Base-by-base conservation (phyloP, 2,888 invertebrate species). In the Alloscopus bannaensis region DNA sequence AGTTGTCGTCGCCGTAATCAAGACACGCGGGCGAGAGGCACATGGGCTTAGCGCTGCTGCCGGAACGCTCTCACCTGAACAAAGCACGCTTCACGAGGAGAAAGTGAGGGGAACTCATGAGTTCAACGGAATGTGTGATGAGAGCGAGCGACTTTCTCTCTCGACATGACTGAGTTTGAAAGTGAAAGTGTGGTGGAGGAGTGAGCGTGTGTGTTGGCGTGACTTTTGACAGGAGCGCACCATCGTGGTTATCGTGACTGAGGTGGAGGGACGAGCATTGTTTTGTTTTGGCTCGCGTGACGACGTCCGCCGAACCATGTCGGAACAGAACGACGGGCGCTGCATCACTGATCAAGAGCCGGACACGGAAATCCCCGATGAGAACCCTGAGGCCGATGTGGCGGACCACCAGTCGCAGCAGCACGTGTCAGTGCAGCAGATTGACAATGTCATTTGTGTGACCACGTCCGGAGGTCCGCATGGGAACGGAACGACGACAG, bases 321-420 rank as follows among this genome's bases (percentile, higher is more conserved):
- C 84, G 83, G 82, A 81, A 81, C 80, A 83, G 69, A 77, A 81
- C 84, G 84, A 84, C 60, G 79, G 76, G 81, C 77, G 66, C 65
- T 79, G 78, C 65, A 73, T 81, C 70, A 70, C 78, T 78, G 70
- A 70, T 79, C 71, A 79, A 66, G 79, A 75, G 64, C 78, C 68
- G 64, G 82, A 80, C 66, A 81, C 84, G 80, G 84, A 82, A 77
- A 81, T 81, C 77, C 24, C 78, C 81, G 81, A 84, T 81, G 84
- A 79, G 60, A 52, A 42, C 57, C 52, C 59, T 75, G 73, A 81
- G 22, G 24, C 70, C 31, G 62, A 50, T n/a, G n/a, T n/a, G n/a
- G 18, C 70, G 45, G 62, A 50, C 22, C 70, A 77, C 40, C n/a
- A n/a, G n/a, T n/a, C n/a, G n/a, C 47, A 52, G 20, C 69, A 81